Base-by-base conservation (phyloP, 2,888 invertebrate genomes). In the Luperina nickerlii region DNA sequence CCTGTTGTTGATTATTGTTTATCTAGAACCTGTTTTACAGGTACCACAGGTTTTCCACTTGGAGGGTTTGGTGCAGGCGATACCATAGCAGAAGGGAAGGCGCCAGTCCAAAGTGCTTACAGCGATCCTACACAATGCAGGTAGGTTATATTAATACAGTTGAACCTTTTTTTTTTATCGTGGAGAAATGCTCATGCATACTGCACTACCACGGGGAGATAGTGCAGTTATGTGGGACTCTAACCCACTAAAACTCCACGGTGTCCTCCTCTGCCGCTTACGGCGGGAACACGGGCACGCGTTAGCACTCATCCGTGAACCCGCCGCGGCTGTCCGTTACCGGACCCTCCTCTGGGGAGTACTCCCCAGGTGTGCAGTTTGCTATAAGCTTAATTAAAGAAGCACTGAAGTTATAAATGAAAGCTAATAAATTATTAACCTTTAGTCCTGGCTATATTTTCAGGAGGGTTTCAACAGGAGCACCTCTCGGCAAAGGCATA, bases 41-140 rank as follows among this genome's bases (percentile, higher is more conserved):
- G 94, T 0, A 92, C 93, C 0, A 92, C 92, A 1, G 93, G 94
- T 0, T 96, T 96, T 71, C 96, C 96, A 0, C 90, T 95, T 0
- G 92, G 93, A 4, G 90, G 94, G 0, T 93, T 94, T 57, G 87
- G 92, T 0, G 86, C 88, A 2, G 74, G 86, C 0, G 96, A 96
- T 2, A 90, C 81, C 0, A 79, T 91, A 6, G 85, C 87, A 0
- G 95, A 95, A 24, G 92, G 87, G 66, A 96, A 93, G 68, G 91
- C 93, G 0, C 95, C 95, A 0, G 93, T 95, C 0, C 95, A 95
- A 51, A 82, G 95, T 0, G 95, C 95, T 0, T 94, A 96, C 88
- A 96, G 94, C 74, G 97, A 97, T 71, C 96, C 95, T 2, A 94
- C 95, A 0, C 95, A 95, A 72, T 94, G 95, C 93, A 94, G 96